Conservation (phyloP, 2,797 vertebrate genomes). For the Mionectes olivaceus region DNA sequence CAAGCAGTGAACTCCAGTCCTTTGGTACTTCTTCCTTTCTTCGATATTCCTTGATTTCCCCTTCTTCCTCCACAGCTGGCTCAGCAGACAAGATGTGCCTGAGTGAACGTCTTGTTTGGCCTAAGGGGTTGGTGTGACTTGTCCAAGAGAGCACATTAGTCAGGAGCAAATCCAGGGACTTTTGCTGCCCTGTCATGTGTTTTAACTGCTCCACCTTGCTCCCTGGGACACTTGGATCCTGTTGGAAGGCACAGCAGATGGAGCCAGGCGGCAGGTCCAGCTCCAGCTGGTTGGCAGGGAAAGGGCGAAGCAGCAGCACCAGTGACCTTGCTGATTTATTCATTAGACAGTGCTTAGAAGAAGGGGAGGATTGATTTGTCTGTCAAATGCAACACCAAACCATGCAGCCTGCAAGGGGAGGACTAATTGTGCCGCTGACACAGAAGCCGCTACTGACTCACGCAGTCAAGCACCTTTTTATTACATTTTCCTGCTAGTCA, state of each 20-base stretch:
- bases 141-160: neutral
- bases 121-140: neutral
- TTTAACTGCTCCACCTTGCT: neutral
- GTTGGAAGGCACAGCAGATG: conserved; percentile 5
- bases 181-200: neutral
- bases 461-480: conserved; percentile 64
- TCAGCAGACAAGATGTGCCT: neutral
- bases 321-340: conserved; percentile 74
- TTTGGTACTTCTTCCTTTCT: neutral
- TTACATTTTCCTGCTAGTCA: conserved; percentile 56
- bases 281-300: conserved; percentile 19
- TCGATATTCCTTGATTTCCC: neutral
- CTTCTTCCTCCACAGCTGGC: neutral
- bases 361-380: conserved; percentile 73
- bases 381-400: conserved; percentile 64
- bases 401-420: conserved; percentile 29
- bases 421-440: conserved; percentile 64
- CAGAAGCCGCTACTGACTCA: conserved; percentile 33
- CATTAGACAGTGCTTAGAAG: conserved; percentile 62
- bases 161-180: neutral
- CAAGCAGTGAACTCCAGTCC: neutral
- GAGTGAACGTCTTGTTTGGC: neutral
- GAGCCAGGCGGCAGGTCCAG: conserved; percentile 36
- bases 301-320: conserved; percentile 29
- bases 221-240: neutral